These are phyloP conservation scores for Limanda limanda DNA, from an alignment of 2,113 vertebrate genomes.

Conservation along the genomic window DNA sequence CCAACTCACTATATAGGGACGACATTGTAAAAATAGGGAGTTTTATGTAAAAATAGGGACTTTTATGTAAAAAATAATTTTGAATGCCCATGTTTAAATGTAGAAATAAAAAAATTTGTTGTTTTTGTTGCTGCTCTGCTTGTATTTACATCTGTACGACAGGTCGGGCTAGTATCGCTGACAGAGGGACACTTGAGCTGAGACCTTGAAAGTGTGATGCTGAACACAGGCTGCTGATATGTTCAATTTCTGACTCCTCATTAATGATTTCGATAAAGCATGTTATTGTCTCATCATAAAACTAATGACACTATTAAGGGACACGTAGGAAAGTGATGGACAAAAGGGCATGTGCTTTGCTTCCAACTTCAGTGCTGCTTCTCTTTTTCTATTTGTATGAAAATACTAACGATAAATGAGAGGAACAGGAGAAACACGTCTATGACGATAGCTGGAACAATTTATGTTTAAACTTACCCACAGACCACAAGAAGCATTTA, in stretches of 20 bases:
- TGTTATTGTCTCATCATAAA: neutral
- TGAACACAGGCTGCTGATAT: neutral
- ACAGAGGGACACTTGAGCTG: neutral
- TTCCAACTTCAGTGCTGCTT: conserved; percentile 3
- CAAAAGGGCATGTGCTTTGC: neutral
- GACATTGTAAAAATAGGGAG: too few relatives aligned
- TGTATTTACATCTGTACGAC: too few relatives aligned
- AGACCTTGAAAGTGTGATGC: neutral
- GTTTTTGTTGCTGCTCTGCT: too few relatives aligned
- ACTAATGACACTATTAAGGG: neutral
- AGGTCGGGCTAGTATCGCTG: neutral
- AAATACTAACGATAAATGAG: neutral
- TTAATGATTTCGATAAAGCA: neutral
- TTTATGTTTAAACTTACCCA: neutral
- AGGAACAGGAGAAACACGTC: neutral
- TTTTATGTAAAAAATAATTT: too few relatives aligned
- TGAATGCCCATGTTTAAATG: too few relatives aligned
- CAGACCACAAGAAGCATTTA: neutral
- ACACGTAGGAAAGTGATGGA: conserved; percentile 32
- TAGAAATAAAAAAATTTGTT: too few relatives aligned
- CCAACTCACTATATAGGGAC: too few relatives aligned
- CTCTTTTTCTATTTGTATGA: neutral
- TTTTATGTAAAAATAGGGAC: too few relatives aligned
- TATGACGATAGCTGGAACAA: conserved; percentile 17
- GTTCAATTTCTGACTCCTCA: neutral